Conservation (phyloP, 1,140 invertebrate genomes). For the Rhyzopertha dominica region DNA sequence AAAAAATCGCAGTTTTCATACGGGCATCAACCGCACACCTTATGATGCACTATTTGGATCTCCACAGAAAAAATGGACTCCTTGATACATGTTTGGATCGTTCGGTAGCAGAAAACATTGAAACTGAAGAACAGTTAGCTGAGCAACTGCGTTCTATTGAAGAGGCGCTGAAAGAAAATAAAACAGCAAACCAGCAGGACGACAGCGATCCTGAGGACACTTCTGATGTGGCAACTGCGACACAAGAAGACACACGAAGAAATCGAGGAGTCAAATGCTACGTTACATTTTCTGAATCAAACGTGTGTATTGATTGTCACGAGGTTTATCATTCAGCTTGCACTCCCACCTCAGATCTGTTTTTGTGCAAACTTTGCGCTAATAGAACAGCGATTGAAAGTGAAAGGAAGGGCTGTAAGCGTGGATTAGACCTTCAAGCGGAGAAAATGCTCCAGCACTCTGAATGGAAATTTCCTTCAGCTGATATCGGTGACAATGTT, state of each 20-base stretch:
- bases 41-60: no score
- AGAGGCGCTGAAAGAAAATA: no score
- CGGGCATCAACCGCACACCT: conserved; percentile 20
- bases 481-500: conserved; percentile 21
- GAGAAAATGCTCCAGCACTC: conserved; percentile 27
- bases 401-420: conserved; percentile 22
- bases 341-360: no score
- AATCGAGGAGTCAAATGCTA: background rate
- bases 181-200: no score
- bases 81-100: no score
- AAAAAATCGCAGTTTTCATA: conserved; percentile 28
- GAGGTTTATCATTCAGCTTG: conserved; percentile 15
- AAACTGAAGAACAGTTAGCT: no score
- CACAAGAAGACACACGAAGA: background rate
- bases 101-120: background rate
- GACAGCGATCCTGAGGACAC: conserved; percentile 5
- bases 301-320: conserved; percentile 12
- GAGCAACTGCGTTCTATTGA: conserved; percentile 21
- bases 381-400: conserved; percentile 23
- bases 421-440: conserved; percentile 25
- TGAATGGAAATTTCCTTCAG: conserved; percentile 25
- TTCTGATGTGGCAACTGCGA: background rate
- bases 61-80: background rate
- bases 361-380: conserved; percentile 22
- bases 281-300: conserved; percentile 6